Evolutionary conservation across 2,113 vertebrate genomes (phyloP), one percentile per base, ranked within the genome.

Genomic region (Taurulus bubalis): DNA sequence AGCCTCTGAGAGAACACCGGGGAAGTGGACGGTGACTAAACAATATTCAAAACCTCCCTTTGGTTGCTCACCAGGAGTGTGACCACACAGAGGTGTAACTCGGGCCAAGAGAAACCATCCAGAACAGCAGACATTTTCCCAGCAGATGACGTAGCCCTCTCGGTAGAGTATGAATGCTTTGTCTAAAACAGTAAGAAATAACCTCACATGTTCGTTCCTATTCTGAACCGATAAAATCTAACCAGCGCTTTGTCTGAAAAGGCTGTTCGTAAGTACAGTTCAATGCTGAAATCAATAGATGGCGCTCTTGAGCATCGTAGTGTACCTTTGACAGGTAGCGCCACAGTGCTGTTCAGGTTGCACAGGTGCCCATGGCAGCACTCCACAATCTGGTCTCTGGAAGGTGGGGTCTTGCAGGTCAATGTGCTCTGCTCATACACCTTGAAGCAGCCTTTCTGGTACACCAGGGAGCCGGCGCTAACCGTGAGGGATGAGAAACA

Each of bases 361-460:
- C 98, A 99, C 92, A 99, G 95, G 89, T 98, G 94, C 0, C 97
- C 97, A 6, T 97, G 96, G 94, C 98, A 99, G 93, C 98, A 99
- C 85, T 98, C 97, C 15, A 99, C 98, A 0, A 96, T 96, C 87
- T 99, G 98, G 91, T 97, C 97, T 6, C 96, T 94, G 22, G 98
- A 98, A 0, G 98, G 98, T 0, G 98, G 98, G 0, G 98, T 99
- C 91, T 97, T 98, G 92, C 98, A 99, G 0, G 98, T 99, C 96
- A 99, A 92, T 22, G 97, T 97, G 63, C 97, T 95, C 80, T 99
- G 98, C 84, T 98, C 98, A 0, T 98, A 98, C 71, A 97, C 96
- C 81, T 96, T 97, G 91, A 99, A 99, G 95, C 98, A 99, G 90
- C 98, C 98, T 36, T 99, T 99, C 93, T 99, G 98, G 92, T 96